Evolutionary conservation across 2,888 invertebrate species (phyloP).

Genomic region (Callosobruchus maculatus): DNA sequence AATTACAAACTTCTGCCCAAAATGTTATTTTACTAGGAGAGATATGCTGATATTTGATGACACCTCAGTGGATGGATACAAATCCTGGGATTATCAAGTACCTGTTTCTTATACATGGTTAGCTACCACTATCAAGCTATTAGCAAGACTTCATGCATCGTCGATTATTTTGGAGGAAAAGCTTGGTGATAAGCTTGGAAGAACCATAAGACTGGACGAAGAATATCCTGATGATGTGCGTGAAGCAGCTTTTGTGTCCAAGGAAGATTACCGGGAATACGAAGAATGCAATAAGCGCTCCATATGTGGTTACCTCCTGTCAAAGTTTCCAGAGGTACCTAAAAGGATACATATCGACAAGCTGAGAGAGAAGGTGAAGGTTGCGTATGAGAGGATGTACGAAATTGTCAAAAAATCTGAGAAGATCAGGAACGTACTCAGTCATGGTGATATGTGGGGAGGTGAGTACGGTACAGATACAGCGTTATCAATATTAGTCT

Average conservation of each 20-base stretch:
- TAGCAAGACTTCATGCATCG: constrained; percentile 38
- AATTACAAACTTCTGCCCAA: not conserved
- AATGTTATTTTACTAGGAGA: not conserved
- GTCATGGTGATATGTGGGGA: constrained; percentile 38
- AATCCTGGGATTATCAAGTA: not conserved
- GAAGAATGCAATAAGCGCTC: not conserved
- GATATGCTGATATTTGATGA: not conserved
- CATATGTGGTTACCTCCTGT: not conserved
- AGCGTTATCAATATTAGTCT: too few species aligned
- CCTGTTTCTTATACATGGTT: not conserved
- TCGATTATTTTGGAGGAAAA: constrained; percentile 38
- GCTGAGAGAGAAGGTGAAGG: constrained; percentile 12
- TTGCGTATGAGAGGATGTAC: not conserved
- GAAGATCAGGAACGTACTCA: constrained; percentile 41
- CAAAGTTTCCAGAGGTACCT: not conserved
- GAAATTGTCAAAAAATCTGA: constrained; percentile 34
- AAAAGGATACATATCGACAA: constrained; percentile 11
- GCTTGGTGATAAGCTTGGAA: constrained; percentile 20
- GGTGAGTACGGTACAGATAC: constrained; percentile 36
- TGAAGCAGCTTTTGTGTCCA: constrained; percentile 16
- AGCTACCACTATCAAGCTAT: not conserved
- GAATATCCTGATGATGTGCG: constrained; percentile 28
- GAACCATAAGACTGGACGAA: constrained; percentile 28
- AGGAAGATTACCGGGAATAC: not conserved
- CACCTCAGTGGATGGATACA: not conserved